A percentile compares a stretch with the other conserved stretches of the same genome.
These are phyloP conservation scores for Gallinago jamesoni DNA, from an alignment of 2,113 vertebrate genomes.

Conservation along the genomic window DNA sequence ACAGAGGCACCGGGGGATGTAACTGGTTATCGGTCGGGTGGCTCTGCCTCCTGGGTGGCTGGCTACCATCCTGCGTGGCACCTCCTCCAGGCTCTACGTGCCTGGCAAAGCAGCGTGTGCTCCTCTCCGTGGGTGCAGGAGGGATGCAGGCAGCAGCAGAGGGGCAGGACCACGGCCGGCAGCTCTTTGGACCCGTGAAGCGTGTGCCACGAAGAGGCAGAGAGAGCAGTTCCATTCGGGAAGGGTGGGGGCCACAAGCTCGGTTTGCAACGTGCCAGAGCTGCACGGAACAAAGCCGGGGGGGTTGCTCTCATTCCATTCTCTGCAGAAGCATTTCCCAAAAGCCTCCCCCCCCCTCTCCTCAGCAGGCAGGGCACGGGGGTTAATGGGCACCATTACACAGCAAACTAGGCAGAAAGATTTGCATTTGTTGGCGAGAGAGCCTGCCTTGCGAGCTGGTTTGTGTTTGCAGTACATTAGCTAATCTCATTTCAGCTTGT, in stretches of 20 bases:
- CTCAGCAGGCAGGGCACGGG: neutral
- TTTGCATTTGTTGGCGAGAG: neutral
- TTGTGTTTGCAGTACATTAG: neutral
- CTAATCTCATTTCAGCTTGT: neutral
- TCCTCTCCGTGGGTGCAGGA: fast-evolving
- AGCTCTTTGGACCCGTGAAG: neutral
- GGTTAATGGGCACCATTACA: neutral
- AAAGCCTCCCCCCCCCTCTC: too few species aligned
- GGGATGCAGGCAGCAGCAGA: neutral
- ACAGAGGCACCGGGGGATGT: fast-evolving
- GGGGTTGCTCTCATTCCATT: fast-evolving
- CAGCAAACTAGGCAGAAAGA: neutral
- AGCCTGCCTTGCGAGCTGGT: neutral
- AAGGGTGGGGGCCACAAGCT: fast-evolving
- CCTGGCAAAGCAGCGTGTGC: fast-evolving
- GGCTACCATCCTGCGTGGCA: fast-evolving
- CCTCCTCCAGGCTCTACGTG: fast-evolving
- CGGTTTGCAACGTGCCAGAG: fast-evolving
- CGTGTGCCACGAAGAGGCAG: fast-evolving
- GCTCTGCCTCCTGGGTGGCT: neutral
- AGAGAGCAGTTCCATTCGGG: fast-evolving
- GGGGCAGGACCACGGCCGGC: neutral
- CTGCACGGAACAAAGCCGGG: fast-evolving
- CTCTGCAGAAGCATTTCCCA: neutral
- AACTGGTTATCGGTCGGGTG: fast-evolving